Conservation (phyloP, 2,888 invertebrate species). For the Dinocampus coccinellae region DNA sequence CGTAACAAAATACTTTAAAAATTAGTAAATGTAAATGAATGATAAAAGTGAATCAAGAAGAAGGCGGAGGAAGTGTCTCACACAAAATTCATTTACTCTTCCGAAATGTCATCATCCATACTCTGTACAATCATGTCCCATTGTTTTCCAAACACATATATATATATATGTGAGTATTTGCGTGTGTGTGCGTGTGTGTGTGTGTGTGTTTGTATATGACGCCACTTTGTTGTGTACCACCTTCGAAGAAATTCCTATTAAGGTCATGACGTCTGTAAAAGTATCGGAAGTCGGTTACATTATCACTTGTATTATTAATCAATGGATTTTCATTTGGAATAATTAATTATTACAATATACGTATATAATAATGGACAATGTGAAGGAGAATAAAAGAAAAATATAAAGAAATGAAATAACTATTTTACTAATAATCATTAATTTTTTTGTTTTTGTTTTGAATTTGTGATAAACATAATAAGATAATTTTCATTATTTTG, state of each 20-base stretch:
- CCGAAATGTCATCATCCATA: conserved; percentile 48
- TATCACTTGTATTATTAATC: conserved; percentile 51
- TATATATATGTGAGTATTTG: conserved; percentile 30
- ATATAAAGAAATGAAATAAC: too few relatives aligned
- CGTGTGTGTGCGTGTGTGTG: not conserved
- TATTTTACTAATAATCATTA: too few relatives aligned
- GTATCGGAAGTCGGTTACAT: conserved; percentile 52
- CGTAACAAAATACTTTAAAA: not conserved
- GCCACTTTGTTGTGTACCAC: conserved; percentile 23
- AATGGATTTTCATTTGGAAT: too few relatives aligned
- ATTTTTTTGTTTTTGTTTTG: too few relatives aligned
- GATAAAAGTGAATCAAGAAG: conserved; percentile 17
- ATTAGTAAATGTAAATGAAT: not conserved
- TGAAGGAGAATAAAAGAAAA: too few relatives aligned
- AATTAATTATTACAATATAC: too few relatives aligned
- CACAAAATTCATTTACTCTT: conserved; percentile 55
- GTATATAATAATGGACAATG: too few relatives aligned
- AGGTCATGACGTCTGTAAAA: conserved; percentile 57
- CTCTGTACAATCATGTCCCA: conserved; percentile 44
- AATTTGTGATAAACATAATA: too few relatives aligned
- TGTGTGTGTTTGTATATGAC: not conserved
- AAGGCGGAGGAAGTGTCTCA: conserved; percentile 50
- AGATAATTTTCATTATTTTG: too few relatives aligned
- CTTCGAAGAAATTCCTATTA: conserved; percentile 52
- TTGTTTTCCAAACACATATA: conserved; percentile 43